Conservation (phyloP, 2,113 vertebrate genomes). For the Parotia lawesii region DNA sequence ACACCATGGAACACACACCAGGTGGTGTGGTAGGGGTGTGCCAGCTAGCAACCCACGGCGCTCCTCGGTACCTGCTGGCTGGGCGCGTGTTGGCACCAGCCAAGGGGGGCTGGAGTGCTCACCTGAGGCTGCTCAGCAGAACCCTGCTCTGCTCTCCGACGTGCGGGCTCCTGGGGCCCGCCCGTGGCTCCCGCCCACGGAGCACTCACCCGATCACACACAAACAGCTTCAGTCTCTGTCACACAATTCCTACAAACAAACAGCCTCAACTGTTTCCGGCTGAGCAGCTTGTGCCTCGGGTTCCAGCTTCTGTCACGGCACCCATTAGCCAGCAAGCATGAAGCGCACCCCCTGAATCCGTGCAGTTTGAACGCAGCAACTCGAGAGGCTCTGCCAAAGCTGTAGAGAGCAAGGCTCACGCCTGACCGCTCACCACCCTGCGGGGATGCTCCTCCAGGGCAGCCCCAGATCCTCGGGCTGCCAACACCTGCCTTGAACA, state of each 20-base stretch:
- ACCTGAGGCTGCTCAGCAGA: background rate
- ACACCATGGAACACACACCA: fast-evolving
- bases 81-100: fast-evolving
- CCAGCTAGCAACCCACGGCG: background rate
- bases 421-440: fast-evolving
- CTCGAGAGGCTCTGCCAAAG: background rate
- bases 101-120: background rate
- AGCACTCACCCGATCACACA: background rate
- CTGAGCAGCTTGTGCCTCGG: background rate
- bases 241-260: background rate
- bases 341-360: background rate
- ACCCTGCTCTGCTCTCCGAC: background rate
- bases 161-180: background rate
- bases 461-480: fast-evolving
- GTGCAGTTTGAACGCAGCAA: background rate
- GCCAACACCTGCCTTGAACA: fast-evolving
- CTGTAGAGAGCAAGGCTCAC: fast-evolving
- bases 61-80: background rate
- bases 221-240: too few relatives aligned
- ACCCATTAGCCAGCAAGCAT: background rate
- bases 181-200: fast-evolving
- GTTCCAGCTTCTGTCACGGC: background rate
- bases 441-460: background rate
- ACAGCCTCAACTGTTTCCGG: background rate
- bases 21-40: too few relatives aligned